Conservation (phyloP, 1,140 invertebrate species). For the Anastrepha ludens region DNA sequence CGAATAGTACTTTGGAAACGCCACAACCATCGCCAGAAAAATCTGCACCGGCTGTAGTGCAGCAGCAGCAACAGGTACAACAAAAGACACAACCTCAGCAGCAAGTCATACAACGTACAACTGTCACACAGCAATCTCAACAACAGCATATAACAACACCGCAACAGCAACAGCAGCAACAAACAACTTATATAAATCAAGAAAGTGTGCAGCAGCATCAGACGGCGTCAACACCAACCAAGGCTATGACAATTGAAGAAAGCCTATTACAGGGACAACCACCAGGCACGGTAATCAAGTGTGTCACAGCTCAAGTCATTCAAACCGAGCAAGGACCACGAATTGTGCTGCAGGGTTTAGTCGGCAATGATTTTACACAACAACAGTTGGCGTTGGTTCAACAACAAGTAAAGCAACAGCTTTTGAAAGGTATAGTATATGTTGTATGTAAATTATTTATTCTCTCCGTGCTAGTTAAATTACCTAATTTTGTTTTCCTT, state of each 20-base stretch:
- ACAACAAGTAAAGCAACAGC: conserved; percentile 90
- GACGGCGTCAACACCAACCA: conserved; percentile 58
- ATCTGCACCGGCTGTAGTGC: conserved; percentile 57
- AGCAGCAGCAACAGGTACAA: conserved; percentile 64
- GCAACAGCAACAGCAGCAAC: conserved; percentile 60
- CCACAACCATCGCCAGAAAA: conserved; percentile 65
- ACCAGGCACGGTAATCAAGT: conserved; percentile 90
- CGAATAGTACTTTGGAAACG: conserved; percentile 65
- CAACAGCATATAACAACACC: conserved; percentile 64
- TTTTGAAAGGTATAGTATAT: conserved; percentile 83
- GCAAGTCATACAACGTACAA: conserved; percentile 63
- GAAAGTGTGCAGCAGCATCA: conserved; percentile 60
- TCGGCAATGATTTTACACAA: conserved; percentile 86
- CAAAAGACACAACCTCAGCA: conserved; percentile 60
- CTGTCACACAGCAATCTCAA: conserved; percentile 56
- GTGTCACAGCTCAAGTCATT: conserved; percentile 87
- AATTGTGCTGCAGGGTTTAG: conserved; percentile 88
- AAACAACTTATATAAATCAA: conserved; percentile 62
- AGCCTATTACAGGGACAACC: conserved; percentile 84
- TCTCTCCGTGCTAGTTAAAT: no score
- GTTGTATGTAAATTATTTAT: no score
- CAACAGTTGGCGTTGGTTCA: conserved; percentile 87
- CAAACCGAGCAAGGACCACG: conserved; percentile 87
- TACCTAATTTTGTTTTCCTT: no score
- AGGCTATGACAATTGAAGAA: conserved; percentile 79